phyloP scores from a whole-genome alignment of 2,113 vertebrate genomes.

The Accipiter cooperii region DNA sequence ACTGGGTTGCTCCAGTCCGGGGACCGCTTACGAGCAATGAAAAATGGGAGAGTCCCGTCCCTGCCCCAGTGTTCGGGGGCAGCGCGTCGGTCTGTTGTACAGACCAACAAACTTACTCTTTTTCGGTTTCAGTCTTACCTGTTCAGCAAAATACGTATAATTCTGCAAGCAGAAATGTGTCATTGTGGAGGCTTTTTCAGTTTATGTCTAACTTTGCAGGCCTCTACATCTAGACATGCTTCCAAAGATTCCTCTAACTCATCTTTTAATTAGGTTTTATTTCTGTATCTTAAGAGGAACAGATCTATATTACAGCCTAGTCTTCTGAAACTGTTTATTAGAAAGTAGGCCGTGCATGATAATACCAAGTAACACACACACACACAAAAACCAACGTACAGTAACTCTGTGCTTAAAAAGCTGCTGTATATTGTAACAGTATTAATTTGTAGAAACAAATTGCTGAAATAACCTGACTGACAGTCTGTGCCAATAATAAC shows the following conservation, averaged over 20 bases:
- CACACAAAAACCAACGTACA: background rate
- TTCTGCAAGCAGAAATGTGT: background rate
- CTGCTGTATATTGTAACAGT: constrained; percentile 11
- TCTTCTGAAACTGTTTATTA: background rate
- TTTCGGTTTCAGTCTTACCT: background rate
- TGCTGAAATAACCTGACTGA: constrained; percentile 38
- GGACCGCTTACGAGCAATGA: background rate
- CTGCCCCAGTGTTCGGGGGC: background rate
- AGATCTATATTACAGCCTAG: background rate
- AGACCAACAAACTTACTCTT: background rate
- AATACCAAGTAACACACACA: background rate
- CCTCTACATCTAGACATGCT: background rate
- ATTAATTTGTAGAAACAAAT: constrained; percentile 22
- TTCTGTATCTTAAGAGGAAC: constrained; percentile 6
- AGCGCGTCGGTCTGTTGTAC: background rate
- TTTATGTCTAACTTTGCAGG: background rate
- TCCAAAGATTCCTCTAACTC: background rate
- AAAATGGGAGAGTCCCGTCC: background rate
- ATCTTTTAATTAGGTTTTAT: constrained; percentile 15
- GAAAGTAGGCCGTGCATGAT: background rate
- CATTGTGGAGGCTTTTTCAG: background rate
- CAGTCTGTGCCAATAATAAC: constrained; percentile 18
- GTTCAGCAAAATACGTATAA: background rate
- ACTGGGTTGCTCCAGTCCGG: background rate
- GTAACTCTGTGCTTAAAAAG: constrained; percentile 13